These are phyloP conservation scores for Drosophila quadrilineata DNA, from an alignment of 1,140 invertebrate genomes.

Conservation along the genomic window DNA sequence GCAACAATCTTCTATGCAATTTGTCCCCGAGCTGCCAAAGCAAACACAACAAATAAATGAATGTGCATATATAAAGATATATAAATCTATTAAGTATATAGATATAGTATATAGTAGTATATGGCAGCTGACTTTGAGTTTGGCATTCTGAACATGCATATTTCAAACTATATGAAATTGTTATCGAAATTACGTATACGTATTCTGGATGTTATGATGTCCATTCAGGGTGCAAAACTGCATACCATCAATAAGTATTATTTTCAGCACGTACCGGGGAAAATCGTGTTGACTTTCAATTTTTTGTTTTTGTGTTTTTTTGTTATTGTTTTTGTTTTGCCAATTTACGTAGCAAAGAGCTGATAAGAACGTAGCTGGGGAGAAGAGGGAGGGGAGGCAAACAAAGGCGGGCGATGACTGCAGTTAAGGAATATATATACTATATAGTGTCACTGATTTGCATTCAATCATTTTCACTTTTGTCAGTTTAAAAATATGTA, in stretches of 20 bases:
- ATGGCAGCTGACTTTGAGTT: slow-evolving; percentile 21
- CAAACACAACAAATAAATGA: not conserved
- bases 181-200: not conserved
- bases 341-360: slow-evolving; percentile 28
- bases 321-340: slow-evolving; percentile 53
- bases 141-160: slow-evolving; percentile 23
- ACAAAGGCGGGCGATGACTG: slow-evolving; percentile 53
- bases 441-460: slow-evolving; percentile 13
- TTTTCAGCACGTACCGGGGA: slow-evolving; percentile 51
- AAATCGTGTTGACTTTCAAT: not conserved
- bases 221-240: slow-evolving; percentile 12
- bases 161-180: slow-evolving; percentile 19
- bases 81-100: no score
- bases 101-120: no score
- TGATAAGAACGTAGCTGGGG: slow-evolving; percentile 59
- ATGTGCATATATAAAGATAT: not conserved
- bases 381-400: slow-evolving; percentile 1
- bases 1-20: not conserved
- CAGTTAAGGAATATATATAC: not conserved
- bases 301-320: no score
- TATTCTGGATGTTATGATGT: not conserved
- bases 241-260: slow-evolving; percentile 44
- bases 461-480: slow-evolving; percentile 59
- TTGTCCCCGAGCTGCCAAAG: not conserved
- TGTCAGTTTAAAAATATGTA: slow-evolving; percentile 46